Base-by-base conservation (phyloP, 2,888 invertebrate genomes). In the Ceriagrion tenellum region DNA sequence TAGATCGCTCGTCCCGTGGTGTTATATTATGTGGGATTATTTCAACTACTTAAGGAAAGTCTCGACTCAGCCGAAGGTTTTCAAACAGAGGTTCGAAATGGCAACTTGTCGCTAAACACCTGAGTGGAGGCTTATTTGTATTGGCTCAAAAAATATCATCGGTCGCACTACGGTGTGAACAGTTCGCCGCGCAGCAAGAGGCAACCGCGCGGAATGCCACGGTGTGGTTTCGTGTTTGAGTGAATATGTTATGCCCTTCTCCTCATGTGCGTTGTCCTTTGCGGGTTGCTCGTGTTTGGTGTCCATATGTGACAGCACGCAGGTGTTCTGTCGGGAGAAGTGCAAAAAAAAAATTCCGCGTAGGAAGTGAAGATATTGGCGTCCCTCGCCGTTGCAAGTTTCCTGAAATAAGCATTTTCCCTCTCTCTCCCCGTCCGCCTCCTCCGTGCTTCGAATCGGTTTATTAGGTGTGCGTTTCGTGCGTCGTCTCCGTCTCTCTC, bases 371-470 rank as follows among this genome's bases (percentile, higher is more conserved):
- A n/a, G 69, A 69, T n/a, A n/a, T 69, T 20, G 18, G 18, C 20
- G 59, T 59, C 18, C 59, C 59, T 35, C 81, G 30, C 16, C n/a
- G 35, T 81, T 12, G 30, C 81, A 30, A 30, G 30, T 81, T 35
- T 81, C 81, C 81, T 81, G 35, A 81, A 81, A 81, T 81, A 35
- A 81, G 81, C 30, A 35, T 16, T n/a, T 47, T 47, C 47, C 47
- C 47, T 47, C 8, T 47, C 47, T 8, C 47, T 47, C 47, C 47
- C 47, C 8, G 2, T 35, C 35, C 10, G 26, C 69, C 35, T n/a
- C 35, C 74, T 74, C 35, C 81, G 81, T 81, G 81, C 81, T 35
- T 81, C 81, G 81, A 81, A 81, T 81, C 81, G 35, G 35, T 59
- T 20, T 20, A 18, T 13, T 26, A 81, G 81, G 12, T 4, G 81